Evolutionary conservation across 2,797 vertebrate genomes (phyloP).

Genomic region (Pangasius krempfi): DNA sequence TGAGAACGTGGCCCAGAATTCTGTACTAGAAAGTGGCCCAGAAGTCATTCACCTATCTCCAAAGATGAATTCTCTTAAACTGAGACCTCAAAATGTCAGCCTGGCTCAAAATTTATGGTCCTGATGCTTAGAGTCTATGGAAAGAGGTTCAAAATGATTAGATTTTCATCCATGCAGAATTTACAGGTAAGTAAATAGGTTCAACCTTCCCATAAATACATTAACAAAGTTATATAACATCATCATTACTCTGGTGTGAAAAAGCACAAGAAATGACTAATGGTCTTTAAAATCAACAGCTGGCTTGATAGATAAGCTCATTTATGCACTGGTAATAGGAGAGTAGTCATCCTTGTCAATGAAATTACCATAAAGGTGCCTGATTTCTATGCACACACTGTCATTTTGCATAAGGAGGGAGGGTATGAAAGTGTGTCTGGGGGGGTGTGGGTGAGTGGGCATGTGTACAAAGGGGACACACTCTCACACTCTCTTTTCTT

Average conservation of each 20-base stretch:
- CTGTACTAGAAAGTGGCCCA: conserved; percentile 51
- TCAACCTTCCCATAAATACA: neutral
- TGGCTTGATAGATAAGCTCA: conserved; percentile 29
- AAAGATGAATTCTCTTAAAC: conserved; percentile 55
- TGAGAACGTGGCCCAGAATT: conserved; percentile 57
- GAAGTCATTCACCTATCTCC: conserved; percentile 51
- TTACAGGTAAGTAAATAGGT: conserved; percentile 29
- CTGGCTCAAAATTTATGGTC: conserved; percentile 52
- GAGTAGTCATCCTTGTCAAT: conserved; percentile 34
- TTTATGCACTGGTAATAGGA: conserved; percentile 29
- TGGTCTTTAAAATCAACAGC: conserved; percentile 20
- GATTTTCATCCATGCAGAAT: neutral
- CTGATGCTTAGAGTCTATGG: conserved; percentile 18
- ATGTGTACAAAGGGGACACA: conserved; percentile 6
- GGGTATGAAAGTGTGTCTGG: neutral
- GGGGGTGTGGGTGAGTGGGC: neutral
- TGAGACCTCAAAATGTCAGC: conserved; percentile 57
- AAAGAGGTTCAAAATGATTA: conserved; percentile 28
- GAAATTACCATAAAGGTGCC: conserved; percentile 27
- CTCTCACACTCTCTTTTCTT: neutral
- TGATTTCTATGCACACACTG: conserved; percentile 28
- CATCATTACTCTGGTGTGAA: neutral
- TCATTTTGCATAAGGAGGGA: conserved; percentile 15
- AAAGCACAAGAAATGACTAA: conserved; percentile 23
- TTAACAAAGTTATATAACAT: conserved; percentile 7